phyloP scores from a whole-genome alignment of 2,888 invertebrate species.

The Cosmorhoe ocellata region DNA sequence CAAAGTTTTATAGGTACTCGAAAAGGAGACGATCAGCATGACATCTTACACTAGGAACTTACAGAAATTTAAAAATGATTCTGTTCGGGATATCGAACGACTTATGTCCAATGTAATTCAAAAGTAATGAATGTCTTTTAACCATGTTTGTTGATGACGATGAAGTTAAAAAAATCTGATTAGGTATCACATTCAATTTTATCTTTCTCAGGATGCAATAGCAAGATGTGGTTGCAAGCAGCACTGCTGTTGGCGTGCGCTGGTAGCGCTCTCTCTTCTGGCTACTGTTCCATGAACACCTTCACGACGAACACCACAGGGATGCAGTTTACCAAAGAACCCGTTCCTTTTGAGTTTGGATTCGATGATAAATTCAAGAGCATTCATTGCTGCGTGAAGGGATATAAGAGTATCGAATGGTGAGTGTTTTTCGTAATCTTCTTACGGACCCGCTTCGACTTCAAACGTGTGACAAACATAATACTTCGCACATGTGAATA shows the following conservation, averaged over 20 bases:
- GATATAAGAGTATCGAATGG: conserved; percentile 91
- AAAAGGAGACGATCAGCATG: too few species aligned
- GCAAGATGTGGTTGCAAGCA: conserved; percentile 55
- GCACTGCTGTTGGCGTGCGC: conserved; percentile 50
- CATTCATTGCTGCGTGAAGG: conserved; percentile 89
- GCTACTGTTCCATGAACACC: conserved; percentile 84
- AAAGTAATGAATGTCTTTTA: too few species aligned
- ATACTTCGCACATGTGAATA: too few species aligned
- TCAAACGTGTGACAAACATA: too few species aligned
- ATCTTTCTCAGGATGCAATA: conserved; percentile 48
- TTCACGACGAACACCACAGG: conserved; percentile 82
- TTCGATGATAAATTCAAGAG: conserved; percentile 87
- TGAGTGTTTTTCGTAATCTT: conserved; percentile 64
- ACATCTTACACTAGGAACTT: too few species aligned
- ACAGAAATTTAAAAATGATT: too few species aligned
- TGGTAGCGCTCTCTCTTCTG: conserved; percentile 52
- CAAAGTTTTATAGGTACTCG: too few species aligned
- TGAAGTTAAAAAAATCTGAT: too few species aligned
- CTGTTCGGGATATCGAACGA: too few species aligned
- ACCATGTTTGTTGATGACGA: too few species aligned
- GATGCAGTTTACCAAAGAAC: conserved; percentile 89
- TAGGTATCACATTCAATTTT: background rate
- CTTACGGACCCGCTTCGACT: too few species aligned
- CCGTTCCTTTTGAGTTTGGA: conserved; percentile 86
- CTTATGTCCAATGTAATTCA: too few species aligned